phyloP scores from a whole-genome alignment of 2,113 vertebrate genomes.

The Archilochus colubris region DNA sequence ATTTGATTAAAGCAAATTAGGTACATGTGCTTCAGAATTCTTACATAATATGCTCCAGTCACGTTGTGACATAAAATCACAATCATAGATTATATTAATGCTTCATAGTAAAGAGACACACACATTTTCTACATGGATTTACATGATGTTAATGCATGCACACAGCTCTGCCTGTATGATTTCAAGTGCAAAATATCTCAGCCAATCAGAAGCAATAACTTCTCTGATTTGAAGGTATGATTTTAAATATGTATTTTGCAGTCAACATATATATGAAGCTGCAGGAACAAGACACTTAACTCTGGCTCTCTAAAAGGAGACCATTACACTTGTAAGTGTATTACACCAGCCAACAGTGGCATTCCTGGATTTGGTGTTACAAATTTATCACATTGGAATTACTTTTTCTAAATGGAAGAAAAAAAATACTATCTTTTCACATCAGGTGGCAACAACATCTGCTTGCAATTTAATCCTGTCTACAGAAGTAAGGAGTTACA shows the following conservation, averaged over 20 bases:
- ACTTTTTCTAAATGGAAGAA: not conserved
- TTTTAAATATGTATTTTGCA: not conserved
- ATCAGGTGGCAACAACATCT: not conserved
- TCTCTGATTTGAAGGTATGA: not conserved
- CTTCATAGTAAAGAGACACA: not conserved
- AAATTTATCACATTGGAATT: not conserved
- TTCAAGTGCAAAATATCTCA: not conserved
- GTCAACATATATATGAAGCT: not conserved
- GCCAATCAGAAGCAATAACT: not conserved
- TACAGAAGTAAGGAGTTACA: not conserved
- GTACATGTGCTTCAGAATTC: not conserved
- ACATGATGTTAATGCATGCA: not conserved
- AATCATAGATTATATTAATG: not conserved
- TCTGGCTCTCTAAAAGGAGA: not conserved
- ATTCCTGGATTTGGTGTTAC: not conserved
- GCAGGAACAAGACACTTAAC: not conserved
- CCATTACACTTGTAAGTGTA: not conserved
- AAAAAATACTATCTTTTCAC: not conserved
- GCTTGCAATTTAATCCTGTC: not conserved
- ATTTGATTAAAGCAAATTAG: not conserved
- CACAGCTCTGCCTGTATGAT: not conserved
- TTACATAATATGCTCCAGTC: not conserved
- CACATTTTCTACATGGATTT: not conserved
- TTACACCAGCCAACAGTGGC: not conserved
- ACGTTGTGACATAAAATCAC: not conserved